Conservation (phyloP, 2,797 vertebrate genomes). For the Lindbergichthys nudifrons region DNA sequence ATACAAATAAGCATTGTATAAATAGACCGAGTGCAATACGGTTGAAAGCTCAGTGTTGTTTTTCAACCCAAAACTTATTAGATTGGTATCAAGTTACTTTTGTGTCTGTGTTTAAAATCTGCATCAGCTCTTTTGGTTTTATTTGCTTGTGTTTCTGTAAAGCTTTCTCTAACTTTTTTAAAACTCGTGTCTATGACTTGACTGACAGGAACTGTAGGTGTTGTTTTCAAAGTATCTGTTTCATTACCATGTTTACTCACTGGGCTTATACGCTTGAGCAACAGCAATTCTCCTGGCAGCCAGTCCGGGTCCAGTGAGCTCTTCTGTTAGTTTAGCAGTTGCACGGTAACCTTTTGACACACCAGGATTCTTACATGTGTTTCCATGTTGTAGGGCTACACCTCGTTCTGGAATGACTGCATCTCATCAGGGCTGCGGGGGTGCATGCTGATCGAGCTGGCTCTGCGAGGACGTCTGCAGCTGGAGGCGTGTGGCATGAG, state of each 20-base stretch:
- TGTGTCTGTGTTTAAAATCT: neutral
- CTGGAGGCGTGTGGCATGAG: constrained; percentile 95
- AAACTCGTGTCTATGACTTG: neutral
- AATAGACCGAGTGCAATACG: neutral
- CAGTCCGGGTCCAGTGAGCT: neutral
- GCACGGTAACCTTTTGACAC: neutral
- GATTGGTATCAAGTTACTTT: neutral
- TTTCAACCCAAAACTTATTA: neutral
- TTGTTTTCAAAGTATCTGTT: neutral
- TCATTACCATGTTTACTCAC: neutral
- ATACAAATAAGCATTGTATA: too few relatives aligned
- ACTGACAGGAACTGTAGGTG: neutral
- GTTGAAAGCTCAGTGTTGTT: neutral
- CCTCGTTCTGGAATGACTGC: constrained; percentile 98
- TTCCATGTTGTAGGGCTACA: constrained; percentile 90
- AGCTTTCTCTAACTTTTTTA: neutral
- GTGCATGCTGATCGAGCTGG: constrained; percentile 97
- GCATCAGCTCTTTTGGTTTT: neutral
- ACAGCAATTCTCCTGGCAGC: neutral
- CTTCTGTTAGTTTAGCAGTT: neutral
- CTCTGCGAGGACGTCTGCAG: constrained; percentile 92
- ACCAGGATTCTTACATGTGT: constrained; percentile 11
- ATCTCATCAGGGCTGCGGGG: constrained; percentile 96
- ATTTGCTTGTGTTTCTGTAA: neutral
- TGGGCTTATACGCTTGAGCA: neutral